A percentile compares a stretch with the other conserved stretches of the same genome.
These are phyloP conservation scores for Malthinus seriepunctatus DNA, from an alignment of 2,888 invertebrate species.

Conservation along the genomic window DNA sequence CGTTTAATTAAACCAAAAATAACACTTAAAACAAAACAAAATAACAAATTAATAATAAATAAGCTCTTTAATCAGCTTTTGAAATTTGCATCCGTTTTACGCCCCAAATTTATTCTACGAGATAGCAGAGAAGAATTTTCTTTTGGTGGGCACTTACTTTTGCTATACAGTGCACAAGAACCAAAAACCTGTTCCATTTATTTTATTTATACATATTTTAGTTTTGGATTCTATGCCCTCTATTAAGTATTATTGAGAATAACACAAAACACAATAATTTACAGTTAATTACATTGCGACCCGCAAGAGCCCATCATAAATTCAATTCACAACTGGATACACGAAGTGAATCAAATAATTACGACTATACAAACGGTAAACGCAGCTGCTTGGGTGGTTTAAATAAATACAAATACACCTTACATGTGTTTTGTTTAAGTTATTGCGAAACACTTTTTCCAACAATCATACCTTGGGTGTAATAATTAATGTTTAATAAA, in stretches of 20 bases:
- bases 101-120: too few relatives aligned
- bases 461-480: too few relatives aligned
- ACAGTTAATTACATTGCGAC: constrained; percentile 21
- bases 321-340: constrained; percentile 23
- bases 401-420: not conserved
- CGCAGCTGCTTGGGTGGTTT: constrained; percentile 1
- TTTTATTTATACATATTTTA: constrained; percentile 13
- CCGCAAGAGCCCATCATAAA: constrained; percentile 25
- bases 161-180: constrained; percentile 7
- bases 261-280: constrained; percentile 21
- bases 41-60: not conserved
- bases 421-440: too few relatives aligned
- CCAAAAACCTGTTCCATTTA: constrained; percentile 5
- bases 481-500: too few relatives aligned
- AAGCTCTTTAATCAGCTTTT: constrained; percentile 1
- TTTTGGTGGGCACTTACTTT: constrained; percentile 17
- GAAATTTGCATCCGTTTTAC: constrained; percentile 2
- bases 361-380: constrained; percentile 1
- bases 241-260: not conserved
- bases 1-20: too few relatives aligned
- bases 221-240: constrained; percentile 2
- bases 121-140: constrained; percentile 11
- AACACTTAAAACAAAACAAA: too few relatives aligned
- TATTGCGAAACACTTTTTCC: too few relatives aligned
- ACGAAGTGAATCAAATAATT: constrained; percentile 19